phyloP scores from a whole-genome alignment of 2,888 invertebrate genomes.

The Drosophila glabriapex region DNA sequence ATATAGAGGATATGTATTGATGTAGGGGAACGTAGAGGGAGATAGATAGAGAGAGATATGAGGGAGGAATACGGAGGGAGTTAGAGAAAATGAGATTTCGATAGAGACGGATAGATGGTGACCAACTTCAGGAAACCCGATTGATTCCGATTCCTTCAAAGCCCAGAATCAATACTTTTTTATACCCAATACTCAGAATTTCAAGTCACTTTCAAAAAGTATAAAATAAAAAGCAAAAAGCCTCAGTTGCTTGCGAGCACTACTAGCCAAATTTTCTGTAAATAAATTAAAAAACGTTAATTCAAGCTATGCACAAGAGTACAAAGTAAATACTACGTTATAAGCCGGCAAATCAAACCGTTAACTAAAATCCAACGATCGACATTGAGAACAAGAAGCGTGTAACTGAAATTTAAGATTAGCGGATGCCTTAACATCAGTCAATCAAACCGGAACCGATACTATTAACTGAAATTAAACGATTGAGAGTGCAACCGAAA shows the following conservation, averaged over 20 bases:
- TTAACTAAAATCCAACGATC: too few relatives aligned
- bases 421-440: not conserved
- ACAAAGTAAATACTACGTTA: too few relatives aligned
- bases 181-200: not conserved
- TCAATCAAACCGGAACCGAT: not conserved
- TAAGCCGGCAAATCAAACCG: too few relatives aligned
- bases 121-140: not conserved
- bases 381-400: too few relatives aligned
- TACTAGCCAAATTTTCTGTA: too few relatives aligned
- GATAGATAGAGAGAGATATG: not conserved
- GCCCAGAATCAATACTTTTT: not conserved
- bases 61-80: not conserved
- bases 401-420: too few relatives aligned
- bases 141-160: not conserved
- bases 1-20: not conserved
- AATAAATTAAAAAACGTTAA: too few relatives aligned
- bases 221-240: not conserved
- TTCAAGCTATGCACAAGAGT: too few relatives aligned
- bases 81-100: not conserved
- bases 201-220: slow-evolving; percentile 1
- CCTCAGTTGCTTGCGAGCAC: not conserved
- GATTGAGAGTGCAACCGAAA: not conserved
- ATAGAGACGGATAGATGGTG: not conserved
- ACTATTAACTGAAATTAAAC: not conserved
- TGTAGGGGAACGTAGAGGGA: not conserved